Base-by-base conservation (phyloP, 2,888 invertebrate species). In the Galerucella calmariensis region DNA sequence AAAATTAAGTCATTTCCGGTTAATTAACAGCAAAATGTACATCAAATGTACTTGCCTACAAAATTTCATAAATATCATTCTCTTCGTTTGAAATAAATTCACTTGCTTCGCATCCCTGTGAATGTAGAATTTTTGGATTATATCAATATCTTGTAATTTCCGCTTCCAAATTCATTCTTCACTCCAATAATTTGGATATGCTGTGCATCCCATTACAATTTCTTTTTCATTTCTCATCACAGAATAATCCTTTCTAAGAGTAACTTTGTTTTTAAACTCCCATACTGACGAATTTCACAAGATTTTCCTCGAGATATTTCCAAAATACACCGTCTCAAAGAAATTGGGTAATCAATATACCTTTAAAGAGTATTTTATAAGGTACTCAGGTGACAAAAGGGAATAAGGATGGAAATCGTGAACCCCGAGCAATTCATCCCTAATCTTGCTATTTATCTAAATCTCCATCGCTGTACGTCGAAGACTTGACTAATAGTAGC, bases 381-480 rank as follows among this genome's bases (percentile, higher is more conserved):
- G 58, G 27, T 48, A 66, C 66, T 72, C 66, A 72, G 66, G 66
- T 72, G 67, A 72, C 72, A 72, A 72, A 67, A 66, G 72, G 59
- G 48, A 67, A 72, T 72, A 66, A 72, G 66, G 66, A 66, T 72
- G 44, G 58, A 72, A 66, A 72, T 67, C 66, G 66, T 24, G 56
- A 67, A 48, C 51, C 51, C 24, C 56, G 66, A 71, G 44, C 71
- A 65, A 71, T 71, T 71, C 71, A 71, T 58, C 71, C 58, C 48
- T 67, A 72, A 72, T 72, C 72, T 67, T 35, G 72, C 72, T 72
- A 72, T 72, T 72, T 72, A 72, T 72, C 72, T 67, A 14, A 67
- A 72, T 35, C 66, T 46, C 58, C 48, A 35, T 66, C 66, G 59
- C 67, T 66, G 44, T 48, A 72, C 66, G 66, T 72, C 72, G 72